Conservation (phyloP, 2,113 vertebrate genomes). For the Ia io region DNA sequence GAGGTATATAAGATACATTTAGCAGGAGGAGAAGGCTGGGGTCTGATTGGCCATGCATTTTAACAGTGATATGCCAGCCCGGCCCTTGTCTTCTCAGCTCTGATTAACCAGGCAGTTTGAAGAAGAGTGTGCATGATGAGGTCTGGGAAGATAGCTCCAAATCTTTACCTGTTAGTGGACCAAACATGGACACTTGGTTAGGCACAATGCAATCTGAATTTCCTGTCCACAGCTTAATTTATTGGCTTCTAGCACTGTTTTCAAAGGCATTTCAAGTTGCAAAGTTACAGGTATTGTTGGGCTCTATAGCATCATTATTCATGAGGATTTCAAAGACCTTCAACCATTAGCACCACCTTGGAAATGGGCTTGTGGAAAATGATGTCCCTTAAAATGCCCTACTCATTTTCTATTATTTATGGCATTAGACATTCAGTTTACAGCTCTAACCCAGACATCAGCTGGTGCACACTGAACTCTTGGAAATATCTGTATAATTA, state of each 20-base stretch:
- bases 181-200: not conserved
- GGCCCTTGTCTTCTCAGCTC: not conserved
- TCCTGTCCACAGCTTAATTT: not conserved
- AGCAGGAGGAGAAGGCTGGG: accelerated
- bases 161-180: not conserved
- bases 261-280: not conserved
- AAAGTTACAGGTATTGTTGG: not conserved
- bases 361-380: not conserved
- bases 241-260: not conserved
- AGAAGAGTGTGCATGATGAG: not conserved
- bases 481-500: not conserved
- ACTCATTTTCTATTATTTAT: not conserved
- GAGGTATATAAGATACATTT: not conserved
- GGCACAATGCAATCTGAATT: not conserved
- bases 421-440: not conserved
- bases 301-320: not conserved
- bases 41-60: not conserved
- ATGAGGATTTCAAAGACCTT: not conserved
- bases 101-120: not conserved
- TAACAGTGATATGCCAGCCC: not conserved
- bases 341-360: not conserved
- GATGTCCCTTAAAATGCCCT: not conserved
- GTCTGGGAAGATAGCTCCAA: not conserved
- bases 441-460: not conserved
- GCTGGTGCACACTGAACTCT: not conserved